Conservation (phyloP, 2,888 invertebrate genomes). For the Gnatocerus cornutus region DNA sequence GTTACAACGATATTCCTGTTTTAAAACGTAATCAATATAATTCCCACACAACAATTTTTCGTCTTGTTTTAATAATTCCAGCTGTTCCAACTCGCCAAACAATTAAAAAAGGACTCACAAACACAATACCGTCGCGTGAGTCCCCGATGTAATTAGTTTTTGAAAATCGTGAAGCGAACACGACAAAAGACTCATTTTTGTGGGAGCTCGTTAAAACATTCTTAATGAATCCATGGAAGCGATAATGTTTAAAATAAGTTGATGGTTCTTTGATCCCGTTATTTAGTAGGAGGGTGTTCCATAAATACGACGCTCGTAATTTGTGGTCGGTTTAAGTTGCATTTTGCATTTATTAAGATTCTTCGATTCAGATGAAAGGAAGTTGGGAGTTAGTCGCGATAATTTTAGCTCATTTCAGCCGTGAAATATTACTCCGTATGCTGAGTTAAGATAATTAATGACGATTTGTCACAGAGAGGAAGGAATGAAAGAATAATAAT, state of each 20-base stretch:
- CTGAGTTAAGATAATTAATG: conserved; percentile 27
- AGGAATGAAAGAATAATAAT: not conserved
- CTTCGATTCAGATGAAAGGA: conserved; percentile 42
- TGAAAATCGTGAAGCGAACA: conserved; percentile 9
- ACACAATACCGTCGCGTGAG: conserved; percentile 10
- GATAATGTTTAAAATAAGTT: conserved; percentile 37
- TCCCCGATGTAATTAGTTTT: conserved; percentile 21
- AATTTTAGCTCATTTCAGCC: conserved; percentile 40
- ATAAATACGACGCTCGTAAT: conserved; percentile 41
- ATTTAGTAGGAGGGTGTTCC: conserved; percentile 40
- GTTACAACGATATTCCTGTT: no score
- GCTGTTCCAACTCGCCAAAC: not conserved
- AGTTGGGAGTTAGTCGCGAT: conserved; percentile 21
- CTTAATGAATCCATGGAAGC: conserved; percentile 18
- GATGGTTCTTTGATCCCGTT: conserved; percentile 42
- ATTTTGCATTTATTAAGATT: conserved; percentile 46
- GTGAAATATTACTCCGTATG: conserved; percentile 37
- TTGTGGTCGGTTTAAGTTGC: conserved; percentile 32
- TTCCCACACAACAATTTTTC: not conserved
- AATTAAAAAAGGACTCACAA: conserved; percentile 1
- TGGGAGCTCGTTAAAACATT: conserved; percentile 14
- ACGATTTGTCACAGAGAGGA: conserved; percentile 20
- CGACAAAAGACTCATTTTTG: conserved; percentile 17
- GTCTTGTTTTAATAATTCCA: conserved; percentile 4
- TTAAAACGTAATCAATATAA: no score